These are phyloP conservation scores for Lycodopsis pacificus DNA, from an alignment of 2,797 vertebrate species.

Conservation along the genomic window DNA sequence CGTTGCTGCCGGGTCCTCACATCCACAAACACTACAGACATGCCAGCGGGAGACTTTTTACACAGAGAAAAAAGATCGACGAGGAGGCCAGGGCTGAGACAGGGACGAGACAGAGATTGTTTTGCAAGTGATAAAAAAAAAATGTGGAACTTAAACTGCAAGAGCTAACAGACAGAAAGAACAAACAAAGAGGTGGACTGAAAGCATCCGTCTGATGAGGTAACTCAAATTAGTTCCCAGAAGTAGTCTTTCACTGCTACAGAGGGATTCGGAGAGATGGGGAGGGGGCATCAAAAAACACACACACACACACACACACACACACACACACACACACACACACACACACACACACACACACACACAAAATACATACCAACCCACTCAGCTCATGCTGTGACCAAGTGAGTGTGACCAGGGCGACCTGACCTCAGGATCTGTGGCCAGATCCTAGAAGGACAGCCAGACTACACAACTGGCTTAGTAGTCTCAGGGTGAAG, in stretches of 20 bases:
- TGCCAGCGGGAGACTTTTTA: constrained; percentile 17
- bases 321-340: constrained; percentile 1
- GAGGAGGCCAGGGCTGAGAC: constrained; percentile 56
- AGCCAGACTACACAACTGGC: constrained; percentile 18
- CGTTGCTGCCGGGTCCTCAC: constrained; percentile 1
- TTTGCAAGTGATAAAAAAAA: constrained; percentile 65
- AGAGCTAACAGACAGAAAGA: constrained; percentile 57
- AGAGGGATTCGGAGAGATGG: neutral
- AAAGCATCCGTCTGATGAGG: constrained; percentile 42
- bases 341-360: constrained; percentile 6
- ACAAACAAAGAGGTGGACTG: constrained; percentile 68
- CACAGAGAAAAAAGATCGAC: constrained; percentile 54
- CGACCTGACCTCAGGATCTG: constrained; percentile 55
- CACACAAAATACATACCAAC: constrained; percentile 7
- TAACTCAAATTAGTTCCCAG: constrained; percentile 54
- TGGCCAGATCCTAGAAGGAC: constrained; percentile 42
- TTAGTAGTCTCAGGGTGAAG: neutral
- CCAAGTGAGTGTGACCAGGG: constrained; percentile 33
- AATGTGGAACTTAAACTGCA: constrained; percentile 64
- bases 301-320: constrained; percentile 12
- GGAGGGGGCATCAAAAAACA: neutral
- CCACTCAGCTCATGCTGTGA: constrained; percentile 26
- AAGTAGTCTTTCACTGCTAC: constrained; percentile 41
- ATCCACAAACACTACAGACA: constrained; percentile 21
- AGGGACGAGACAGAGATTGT: constrained; percentile 69